These are phyloP conservation scores for Zosterops hypoxanthus DNA, from an alignment of 2,113 vertebrate species.

Conservation along the genomic window DNA sequence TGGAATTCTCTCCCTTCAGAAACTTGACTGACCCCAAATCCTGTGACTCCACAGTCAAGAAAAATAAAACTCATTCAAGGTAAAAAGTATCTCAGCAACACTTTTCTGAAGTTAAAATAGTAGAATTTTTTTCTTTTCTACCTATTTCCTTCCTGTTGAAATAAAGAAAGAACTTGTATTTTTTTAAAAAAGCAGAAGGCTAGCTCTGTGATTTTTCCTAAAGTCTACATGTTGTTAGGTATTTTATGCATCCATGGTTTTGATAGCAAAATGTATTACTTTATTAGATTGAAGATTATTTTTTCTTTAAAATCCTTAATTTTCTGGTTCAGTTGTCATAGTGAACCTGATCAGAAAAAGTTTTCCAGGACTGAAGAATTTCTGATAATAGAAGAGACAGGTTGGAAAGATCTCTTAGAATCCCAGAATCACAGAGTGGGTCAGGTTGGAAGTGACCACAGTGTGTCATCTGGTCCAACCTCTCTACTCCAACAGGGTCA, in stretches of 20 bases:
- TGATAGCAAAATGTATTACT: neutral
- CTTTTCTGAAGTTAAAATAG: neutral
- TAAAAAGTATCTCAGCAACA: neutral
- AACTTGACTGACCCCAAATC: conserved; percentile 34
- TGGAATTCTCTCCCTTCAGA: conserved; percentile 10
- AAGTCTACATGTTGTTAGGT: neutral
- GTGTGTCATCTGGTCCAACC: neutral
- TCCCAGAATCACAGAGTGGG: neutral
- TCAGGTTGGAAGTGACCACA: neutral
- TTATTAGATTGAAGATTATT: neutral
- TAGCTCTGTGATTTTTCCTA: neutral
- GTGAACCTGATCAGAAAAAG: neutral
- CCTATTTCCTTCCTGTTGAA: neutral
- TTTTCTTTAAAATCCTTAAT: neutral
- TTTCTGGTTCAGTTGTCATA: neutral
- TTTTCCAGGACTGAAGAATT: neutral
- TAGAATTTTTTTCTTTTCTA: neutral
- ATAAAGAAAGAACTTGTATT: neutral
- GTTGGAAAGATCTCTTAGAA: neutral
- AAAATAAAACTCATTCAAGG: conserved; percentile 7
- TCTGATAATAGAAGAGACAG: neutral
- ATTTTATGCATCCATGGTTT: neutral
- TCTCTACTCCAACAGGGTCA: neutral
- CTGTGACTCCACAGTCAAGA: neutral
- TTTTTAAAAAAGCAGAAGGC: neutral